Evolutionary conservation across 2,888 invertebrate species (phyloP).

Genomic region (Andrena minutula): DNA sequence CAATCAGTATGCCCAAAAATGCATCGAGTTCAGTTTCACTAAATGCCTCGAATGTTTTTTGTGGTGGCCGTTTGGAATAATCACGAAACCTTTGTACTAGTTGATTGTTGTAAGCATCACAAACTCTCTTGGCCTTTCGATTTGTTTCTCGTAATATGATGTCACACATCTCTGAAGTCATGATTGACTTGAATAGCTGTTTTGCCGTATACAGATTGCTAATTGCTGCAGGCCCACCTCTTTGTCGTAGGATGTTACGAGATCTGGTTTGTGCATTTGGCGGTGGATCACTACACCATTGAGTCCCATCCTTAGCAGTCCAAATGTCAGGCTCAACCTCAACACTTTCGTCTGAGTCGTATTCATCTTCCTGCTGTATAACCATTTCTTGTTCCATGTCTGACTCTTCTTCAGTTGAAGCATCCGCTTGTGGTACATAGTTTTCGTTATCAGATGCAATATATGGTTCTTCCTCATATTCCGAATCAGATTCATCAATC

Average conservation of each 20-base stretch:
- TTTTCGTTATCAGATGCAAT: too few relatives aligned
- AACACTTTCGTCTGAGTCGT: too few relatives aligned
- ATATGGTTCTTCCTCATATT: too few relatives aligned
- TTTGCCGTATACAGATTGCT: conserved; percentile 3
- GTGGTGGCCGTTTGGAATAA: conserved; percentile 7
- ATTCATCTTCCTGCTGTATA: too few relatives aligned
- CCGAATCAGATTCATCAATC: too few relatives aligned
- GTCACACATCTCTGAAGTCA: background rate
- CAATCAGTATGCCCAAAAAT: conserved; percentile 7
- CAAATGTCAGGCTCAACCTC: background rate
- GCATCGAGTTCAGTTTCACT: conserved; percentile 6
- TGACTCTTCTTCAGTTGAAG: too few relatives aligned
- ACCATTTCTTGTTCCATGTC: too few relatives aligned
- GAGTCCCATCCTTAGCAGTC: conserved; percentile 8
- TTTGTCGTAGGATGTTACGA: conserved; percentile 12
- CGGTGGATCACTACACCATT: conserved; percentile 1
- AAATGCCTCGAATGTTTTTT: background rate
- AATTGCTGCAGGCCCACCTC: conserved; percentile 1
- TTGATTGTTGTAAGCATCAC: background rate
- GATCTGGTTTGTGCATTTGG: background rate
- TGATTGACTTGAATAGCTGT: conserved; percentile 3
- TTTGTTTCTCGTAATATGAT: conserved; percentile 13
- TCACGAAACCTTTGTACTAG: conserved; percentile 4
- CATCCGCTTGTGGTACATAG: too few relatives aligned
- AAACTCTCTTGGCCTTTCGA: conserved; percentile 8